These are phyloP conservation scores for Argyresthia goedartella DNA, from an alignment of 2,888 invertebrate species.

Conservation along the genomic window DNA sequence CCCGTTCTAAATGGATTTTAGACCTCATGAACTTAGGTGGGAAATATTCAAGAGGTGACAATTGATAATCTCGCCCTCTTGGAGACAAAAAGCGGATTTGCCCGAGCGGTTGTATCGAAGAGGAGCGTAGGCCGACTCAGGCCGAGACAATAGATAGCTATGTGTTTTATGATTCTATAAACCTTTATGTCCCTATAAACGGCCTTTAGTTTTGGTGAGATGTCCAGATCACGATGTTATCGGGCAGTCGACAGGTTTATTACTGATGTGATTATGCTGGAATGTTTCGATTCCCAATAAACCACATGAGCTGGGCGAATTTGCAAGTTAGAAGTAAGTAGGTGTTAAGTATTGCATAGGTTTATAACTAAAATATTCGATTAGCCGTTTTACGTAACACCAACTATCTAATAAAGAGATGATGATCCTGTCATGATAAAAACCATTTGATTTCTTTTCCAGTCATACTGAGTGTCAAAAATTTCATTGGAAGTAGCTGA, in stretches of 20 bases:
- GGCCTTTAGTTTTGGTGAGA: conserved; percentile 53
- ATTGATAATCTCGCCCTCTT: conserved; percentile 53
- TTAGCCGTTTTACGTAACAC: too few species aligned
- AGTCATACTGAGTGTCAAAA: too few species aligned
- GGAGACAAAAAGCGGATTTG: conserved; percentile 54
- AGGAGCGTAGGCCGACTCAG: conserved; percentile 49
- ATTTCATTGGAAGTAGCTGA: too few species aligned
- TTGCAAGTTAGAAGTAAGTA: neutral
- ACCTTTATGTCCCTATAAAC: conserved; percentile 65
- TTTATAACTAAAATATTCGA: neutral
- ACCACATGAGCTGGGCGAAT: conserved; percentile 13
- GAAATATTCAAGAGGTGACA: conserved; percentile 62
- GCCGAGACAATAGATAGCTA: conserved; percentile 54
- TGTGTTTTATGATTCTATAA: conserved; percentile 68
- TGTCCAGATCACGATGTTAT: conserved; percentile 58
- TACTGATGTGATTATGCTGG: conserved; percentile 41
- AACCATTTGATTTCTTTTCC: too few species aligned
- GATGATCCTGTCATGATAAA: too few species aligned
- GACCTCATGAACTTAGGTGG: conserved; percentile 42
- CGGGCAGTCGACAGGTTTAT: conserved; percentile 51
- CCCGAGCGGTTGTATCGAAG: too few species aligned
- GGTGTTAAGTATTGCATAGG: neutral
- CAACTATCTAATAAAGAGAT: too few species aligned
- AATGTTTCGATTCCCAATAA: conserved; percentile 21
- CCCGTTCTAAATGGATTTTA: conserved; percentile 56